A percentile compares a stretch with the other conserved stretches of the same genome.
These are phyloP conservation scores for Oreortyx pictus DNA, from an alignment of 2,797 vertebrate genomes.

Conservation along the genomic window DNA sequence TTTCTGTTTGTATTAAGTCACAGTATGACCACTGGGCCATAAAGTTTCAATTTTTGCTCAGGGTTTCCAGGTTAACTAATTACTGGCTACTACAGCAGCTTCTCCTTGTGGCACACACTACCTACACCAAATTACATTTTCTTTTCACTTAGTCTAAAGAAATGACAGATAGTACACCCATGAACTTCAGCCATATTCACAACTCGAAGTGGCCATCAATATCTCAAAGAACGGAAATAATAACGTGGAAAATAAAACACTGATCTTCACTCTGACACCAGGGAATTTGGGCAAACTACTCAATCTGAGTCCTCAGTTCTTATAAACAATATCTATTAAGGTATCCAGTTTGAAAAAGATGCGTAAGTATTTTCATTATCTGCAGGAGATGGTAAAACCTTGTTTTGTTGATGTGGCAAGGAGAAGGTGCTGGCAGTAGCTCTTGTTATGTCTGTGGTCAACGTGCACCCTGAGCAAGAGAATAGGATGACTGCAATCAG, in stretches of 20 bases:
- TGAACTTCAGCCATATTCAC: neutral
- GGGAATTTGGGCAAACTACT: neutral
- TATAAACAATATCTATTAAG: neutral
- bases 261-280: neutral
- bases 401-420: neutral
- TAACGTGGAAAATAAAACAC: neutral
- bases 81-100: neutral
- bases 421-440: neutral
- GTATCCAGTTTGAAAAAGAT: neutral
- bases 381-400: neutral
- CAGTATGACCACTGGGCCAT: neutral
- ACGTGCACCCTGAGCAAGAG: neutral
- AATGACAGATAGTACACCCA: neutral
- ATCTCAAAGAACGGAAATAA: neutral
- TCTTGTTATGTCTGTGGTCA: neutral
- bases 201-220: neutral
- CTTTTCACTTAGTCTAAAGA: neutral
- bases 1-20: neutral
- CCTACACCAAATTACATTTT: neutral
- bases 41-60: neutral
- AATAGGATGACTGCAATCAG: neutral
- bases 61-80: slow-evolving; percentile 12
- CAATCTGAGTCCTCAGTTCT: neutral
- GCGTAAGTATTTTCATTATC: neutral
- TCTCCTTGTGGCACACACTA: neutral